Percentiles rank a stretch among this genome's conserved stretches.
These are phyloP conservation scores for Babylonia areolata DNA, from an alignment of 1,140 invertebrate species.

Conservation along the genomic window DNA sequence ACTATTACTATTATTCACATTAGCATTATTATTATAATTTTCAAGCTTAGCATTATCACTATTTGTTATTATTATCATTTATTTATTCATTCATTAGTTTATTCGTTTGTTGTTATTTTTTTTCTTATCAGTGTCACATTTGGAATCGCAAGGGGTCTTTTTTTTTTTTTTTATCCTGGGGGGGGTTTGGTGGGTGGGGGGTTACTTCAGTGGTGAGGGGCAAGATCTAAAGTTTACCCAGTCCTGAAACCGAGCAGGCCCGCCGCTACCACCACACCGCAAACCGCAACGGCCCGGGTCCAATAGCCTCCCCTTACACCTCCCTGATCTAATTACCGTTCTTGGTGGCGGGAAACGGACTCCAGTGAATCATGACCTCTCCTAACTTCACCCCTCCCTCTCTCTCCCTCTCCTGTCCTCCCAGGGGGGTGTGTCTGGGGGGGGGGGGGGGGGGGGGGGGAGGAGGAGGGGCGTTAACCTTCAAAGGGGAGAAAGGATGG, in stretches of 20 bases:
- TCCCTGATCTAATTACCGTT: constrained; percentile 32
- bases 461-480: neutral
- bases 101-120: too few species aligned
- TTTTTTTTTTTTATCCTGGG: too few species aligned
- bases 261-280: neutral
- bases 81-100: too few species aligned
- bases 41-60: too few species aligned
- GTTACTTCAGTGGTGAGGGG: too few species aligned
- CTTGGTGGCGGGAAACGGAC: neutral
- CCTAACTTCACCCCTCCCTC: neutral
- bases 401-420: neutral
- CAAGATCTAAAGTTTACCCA: neutral
- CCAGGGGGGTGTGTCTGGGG: neutral
- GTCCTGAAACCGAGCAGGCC: neutral
- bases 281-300: neutral
- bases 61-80: too few species aligned
- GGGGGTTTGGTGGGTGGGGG: too few species aligned
- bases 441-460: neutral
- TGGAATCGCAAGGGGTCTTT: too few species aligned
- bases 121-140: too few species aligned
- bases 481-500: too few species aligned
- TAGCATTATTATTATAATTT: too few species aligned
- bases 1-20: too few species aligned
- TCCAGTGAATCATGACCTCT: constrained; percentile 36
- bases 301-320: constrained; percentile 9